phyloP scores from a whole-genome alignment of 2,797 vertebrate genomes.

The Ataeniobius toweri region DNA sequence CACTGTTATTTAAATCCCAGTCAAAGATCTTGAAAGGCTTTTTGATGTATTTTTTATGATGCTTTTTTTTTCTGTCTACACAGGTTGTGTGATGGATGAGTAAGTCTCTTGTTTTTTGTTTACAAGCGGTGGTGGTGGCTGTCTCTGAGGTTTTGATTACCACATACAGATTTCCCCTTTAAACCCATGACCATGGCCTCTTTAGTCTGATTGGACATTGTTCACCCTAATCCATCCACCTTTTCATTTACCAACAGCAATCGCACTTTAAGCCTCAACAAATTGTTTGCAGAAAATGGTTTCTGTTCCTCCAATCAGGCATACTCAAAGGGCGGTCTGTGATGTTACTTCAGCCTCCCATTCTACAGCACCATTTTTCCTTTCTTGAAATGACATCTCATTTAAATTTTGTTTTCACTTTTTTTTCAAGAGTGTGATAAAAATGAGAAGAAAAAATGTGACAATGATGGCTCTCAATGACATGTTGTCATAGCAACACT shows the following conservation, averaged over 20 bases:
- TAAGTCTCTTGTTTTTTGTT: slow-evolving; percentile 20
- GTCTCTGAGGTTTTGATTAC: slow-evolving; percentile 32
- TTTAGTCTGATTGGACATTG: slow-evolving; percentile 66
- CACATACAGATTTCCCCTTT: slow-evolving; percentile 27
- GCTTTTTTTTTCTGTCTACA: slow-evolving; percentile 5
- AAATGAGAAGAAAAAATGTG: slow-evolving; percentile 34
- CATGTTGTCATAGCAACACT: slow-evolving; percentile 77
- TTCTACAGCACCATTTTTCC: slow-evolving; percentile 25
- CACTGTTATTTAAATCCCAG: slow-evolving; percentile 6
- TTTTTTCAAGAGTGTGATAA: slow-evolving; percentile 19
- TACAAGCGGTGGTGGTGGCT: slow-evolving; percentile 9
- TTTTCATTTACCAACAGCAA: slow-evolving; percentile 56
- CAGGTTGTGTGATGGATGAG: background rate
- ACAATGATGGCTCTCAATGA: slow-evolving; percentile 73
- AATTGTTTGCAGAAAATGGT: slow-evolving; percentile 51
- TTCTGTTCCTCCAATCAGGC: slow-evolving; percentile 40
- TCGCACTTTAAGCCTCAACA: slow-evolving; percentile 46
- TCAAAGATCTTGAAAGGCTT: background rate
- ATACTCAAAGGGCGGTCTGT: slow-evolving; percentile 35
- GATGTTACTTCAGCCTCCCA: slow-evolving; percentile 22
- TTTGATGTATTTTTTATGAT: background rate
- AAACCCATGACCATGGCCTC: slow-evolving; percentile 38
- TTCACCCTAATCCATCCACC: slow-evolving; percentile 53
- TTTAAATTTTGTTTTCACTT: slow-evolving; percentile 47
- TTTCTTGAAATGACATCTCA: slow-evolving; percentile 33